phyloP scores from a whole-genome alignment of 2,113 vertebrate species.

The Tapirus terrestris region DNA sequence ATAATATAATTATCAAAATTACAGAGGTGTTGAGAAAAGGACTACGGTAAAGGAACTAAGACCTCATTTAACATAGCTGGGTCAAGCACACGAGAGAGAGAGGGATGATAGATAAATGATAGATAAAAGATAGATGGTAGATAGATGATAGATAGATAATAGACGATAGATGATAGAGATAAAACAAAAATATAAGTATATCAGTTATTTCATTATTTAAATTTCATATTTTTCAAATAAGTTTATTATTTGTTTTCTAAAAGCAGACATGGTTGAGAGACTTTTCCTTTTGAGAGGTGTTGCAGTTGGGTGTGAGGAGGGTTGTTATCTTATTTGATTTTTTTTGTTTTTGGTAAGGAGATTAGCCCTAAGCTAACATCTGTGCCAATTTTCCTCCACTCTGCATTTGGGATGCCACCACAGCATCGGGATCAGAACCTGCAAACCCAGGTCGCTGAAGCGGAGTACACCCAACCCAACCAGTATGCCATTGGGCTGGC shows the following conservation, averaged over 20 bases:
- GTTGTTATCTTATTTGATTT: neutral
- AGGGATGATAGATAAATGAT: neutral
- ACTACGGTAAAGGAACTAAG: neutral
- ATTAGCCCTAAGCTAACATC: too few species aligned
- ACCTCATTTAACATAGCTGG: neutral
- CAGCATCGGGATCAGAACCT: too few species aligned
- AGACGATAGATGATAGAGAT: neutral
- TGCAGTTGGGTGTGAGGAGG: neutral
- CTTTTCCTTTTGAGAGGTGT: neutral
- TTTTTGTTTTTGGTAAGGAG: neutral
- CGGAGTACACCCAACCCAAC: too few species aligned
- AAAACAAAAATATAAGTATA: neutral
- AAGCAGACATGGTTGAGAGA: neutral
- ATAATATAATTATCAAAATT: neutral
- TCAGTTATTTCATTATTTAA: constrained; percentile 33
- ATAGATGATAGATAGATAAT: neutral
- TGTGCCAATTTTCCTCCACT: too few species aligned
- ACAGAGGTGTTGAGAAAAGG: neutral
- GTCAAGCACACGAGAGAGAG: neutral
- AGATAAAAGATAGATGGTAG: neutral
- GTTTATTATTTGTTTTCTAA: neutral
- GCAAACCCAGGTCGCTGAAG: too few species aligned
- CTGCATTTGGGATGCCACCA: too few species aligned
- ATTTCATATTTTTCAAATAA: neutral
- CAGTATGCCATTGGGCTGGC: too few species aligned